These are phyloP conservation scores for Ctenopoma kingsleyae DNA, from an alignment of 2,797 vertebrate species.

Conservation along the genomic window DNA sequence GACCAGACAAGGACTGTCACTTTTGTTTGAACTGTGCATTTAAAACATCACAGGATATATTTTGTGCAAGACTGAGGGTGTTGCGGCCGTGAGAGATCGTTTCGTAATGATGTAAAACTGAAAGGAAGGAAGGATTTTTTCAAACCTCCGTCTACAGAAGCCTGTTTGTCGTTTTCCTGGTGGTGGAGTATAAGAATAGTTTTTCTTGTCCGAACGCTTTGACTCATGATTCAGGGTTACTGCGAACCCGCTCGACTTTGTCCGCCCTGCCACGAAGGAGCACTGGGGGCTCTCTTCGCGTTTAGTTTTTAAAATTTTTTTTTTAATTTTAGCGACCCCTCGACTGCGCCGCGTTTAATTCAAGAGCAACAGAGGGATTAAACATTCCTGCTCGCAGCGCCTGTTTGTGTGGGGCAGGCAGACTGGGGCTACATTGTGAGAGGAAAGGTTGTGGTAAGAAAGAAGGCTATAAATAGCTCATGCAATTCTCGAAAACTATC, in stretches of 20 bases:
- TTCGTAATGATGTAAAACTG: slow-evolving; percentile 84
- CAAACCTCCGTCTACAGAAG: slow-evolving; percentile 66
- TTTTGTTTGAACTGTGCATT: slow-evolving; percentile 44
- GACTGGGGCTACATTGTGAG: slow-evolving; percentile 76
- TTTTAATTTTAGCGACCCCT: slow-evolving; percentile 34
- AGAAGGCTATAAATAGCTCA: slow-evolving; percentile 86
- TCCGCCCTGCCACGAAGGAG: slow-evolving; percentile 67
- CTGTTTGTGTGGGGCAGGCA: slow-evolving; percentile 61
- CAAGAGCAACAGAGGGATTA: slow-evolving; percentile 81
- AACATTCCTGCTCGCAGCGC: slow-evolving; percentile 74
- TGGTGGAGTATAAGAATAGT: slow-evolving; percentile 73
- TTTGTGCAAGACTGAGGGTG: slow-evolving; percentile 47
- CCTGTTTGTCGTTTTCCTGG: slow-evolving; percentile 78
- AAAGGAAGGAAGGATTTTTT: slow-evolving; percentile 86
- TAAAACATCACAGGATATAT: slow-evolving; percentile 29
- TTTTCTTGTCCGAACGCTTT: slow-evolving; percentile 61
- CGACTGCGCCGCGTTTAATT: slow-evolving; percentile 67
- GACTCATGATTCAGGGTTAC: slow-evolving; percentile 55
- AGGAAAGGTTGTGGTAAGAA: slow-evolving; percentile 81
- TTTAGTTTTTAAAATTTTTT: too few species aligned
- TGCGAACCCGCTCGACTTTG: slow-evolving; percentile 62
- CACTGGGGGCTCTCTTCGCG: slow-evolving; percentile 1
- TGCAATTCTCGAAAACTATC: slow-evolving; percentile 86
- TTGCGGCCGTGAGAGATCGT: slow-evolving; percentile 74
- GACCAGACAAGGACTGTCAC: slow-evolving; percentile 68